Evolutionary conservation across 1,140 invertebrate genomes (phyloP), one percentile per base, ranked within the genome.

Genomic region (Cecropterus lyciades): DNA sequence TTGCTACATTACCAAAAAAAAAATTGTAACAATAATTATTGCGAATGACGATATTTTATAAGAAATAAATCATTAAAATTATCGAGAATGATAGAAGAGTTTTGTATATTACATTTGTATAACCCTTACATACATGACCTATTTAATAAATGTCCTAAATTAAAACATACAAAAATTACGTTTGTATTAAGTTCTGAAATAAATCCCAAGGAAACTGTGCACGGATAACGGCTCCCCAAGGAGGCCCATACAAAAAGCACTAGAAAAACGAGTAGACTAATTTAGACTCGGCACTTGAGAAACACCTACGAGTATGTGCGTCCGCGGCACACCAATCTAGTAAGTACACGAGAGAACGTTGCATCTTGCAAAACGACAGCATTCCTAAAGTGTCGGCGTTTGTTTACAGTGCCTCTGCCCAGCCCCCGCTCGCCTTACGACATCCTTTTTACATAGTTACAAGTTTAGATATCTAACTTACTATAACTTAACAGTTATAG

Each of bases 331-430:
- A 14, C 40, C 40, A 11, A 43, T 43, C n/a, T 11, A 6, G 40
- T 43, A 14, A 43, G 40, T 52, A 17, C 51, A 40, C 30, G 15
- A 10, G 14, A 40, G 30, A 40, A 53, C 27, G n/a, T 53, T 40
- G 33, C 30, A 40, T 53, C 46, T 79, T 75, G 68, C 72, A 71
- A 73, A 82, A 79, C 52, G 51, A 57, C 40, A 20, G 65, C 72
- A 81, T 75, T 77, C 71, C 74, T 55, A 46, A 65, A 67, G 64
- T 60, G 65, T 67, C 68, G 55, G 40, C 42, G 14, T 63, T 43
- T 63, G 48, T 49, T 53, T 27, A 53, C 42, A 27, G 11, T 0
- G 40, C 13, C 13, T 43, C 5, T 43, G 11, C 40, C 40, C 37
- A 11, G 37, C 40, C 40, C 13, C 40, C 13, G 13, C 13, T 43